Evolutionary conservation across 2,113 vertebrate species (phyloP).

Genomic region (Forbesichthys agassizii): DNA sequence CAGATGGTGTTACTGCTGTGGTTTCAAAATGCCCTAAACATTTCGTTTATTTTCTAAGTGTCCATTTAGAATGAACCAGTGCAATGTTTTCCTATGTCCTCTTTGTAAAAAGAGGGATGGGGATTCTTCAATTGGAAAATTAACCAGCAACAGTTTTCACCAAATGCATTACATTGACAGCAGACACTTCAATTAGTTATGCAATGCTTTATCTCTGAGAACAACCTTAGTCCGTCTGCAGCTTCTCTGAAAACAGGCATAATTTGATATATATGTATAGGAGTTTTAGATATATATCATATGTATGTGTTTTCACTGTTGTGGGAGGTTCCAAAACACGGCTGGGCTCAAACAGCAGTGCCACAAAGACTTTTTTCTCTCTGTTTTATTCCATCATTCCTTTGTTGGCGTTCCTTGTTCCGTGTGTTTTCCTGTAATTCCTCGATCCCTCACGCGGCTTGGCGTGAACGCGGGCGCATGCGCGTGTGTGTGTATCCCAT

Average conservation of each 20-base stretch:
- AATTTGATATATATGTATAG: constrained; percentile 86
- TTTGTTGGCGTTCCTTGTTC: constrained; percentile 14
- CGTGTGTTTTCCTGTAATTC: background rate
- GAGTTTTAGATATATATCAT: constrained; percentile 84
- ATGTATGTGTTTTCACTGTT: constrained; percentile 83
- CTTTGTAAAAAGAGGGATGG: constrained; percentile 19
- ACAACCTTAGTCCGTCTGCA: constrained; percentile 70
- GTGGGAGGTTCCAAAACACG: constrained; percentile 70
- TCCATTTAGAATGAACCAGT: constrained; percentile 30
- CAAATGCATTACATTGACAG: constrained; percentile 52
- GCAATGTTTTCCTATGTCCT: constrained; percentile 6
- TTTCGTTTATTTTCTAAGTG: constrained; percentile 30
- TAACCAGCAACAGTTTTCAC: constrained; percentile 66
- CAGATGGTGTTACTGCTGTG: constrained; percentile 28
- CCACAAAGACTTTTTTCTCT: constrained; percentile 36
- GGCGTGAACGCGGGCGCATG: background rate
- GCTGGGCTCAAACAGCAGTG: constrained; percentile 47
- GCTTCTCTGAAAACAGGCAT: constrained; percentile 81
- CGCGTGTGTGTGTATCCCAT: background rate
- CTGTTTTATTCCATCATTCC: constrained; percentile 61
- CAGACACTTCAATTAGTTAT: constrained; percentile 31
- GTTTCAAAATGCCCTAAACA: constrained; percentile 38
- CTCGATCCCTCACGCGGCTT: background rate
- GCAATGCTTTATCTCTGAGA: constrained; percentile 47
- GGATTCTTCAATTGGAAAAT: constrained; percentile 13